A percentile compares a stretch with the other conserved stretches of the same genome.
phyloP scores from a whole-genome alignment of 2,797 vertebrate species.

The Xenops minutus region DNA sequence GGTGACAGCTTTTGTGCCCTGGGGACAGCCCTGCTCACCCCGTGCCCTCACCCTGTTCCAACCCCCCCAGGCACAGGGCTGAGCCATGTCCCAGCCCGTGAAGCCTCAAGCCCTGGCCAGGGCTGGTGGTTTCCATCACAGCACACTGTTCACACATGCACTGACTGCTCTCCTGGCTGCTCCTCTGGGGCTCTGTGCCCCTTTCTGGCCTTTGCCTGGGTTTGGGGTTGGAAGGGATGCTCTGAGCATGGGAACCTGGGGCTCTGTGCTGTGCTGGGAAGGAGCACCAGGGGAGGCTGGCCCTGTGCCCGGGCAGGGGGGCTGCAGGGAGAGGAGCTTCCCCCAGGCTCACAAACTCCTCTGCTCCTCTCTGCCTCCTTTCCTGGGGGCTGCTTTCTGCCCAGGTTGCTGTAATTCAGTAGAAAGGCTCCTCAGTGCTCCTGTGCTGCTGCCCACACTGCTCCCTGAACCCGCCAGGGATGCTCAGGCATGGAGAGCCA shows the following conservation, averaged over 20 bases:
- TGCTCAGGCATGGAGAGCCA: background rate
- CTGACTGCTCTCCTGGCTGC: background rate
- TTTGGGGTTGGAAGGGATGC: background rate
- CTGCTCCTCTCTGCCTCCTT: background rate
- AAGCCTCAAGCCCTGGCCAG: no score
- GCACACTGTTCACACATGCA: rapidly evolving
- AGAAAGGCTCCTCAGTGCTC: background rate
- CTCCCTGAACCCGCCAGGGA: background rate
- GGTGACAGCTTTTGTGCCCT: background rate
- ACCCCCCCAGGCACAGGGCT: background rate
- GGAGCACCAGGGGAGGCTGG: background rate
- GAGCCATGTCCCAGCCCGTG: background rate
- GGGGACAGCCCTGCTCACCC: background rate
- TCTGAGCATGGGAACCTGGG: rapidly evolving
- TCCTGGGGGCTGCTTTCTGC: background rate
- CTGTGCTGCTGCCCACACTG: background rate
- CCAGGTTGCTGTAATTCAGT: background rate
- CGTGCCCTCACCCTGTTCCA: background rate
- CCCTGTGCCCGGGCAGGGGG: rapidly evolving
- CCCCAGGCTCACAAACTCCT: background rate
- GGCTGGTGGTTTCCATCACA: background rate
- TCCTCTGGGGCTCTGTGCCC: background rate
- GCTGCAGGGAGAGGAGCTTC: background rate
- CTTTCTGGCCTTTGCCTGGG: background rate
- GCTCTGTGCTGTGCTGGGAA: rapidly evolving